These are phyloP conservation scores for Enteromius afrohamiltoni DNA, from an alignment of 2,797 vertebrate genomes.

Conservation along the genomic window DNA sequence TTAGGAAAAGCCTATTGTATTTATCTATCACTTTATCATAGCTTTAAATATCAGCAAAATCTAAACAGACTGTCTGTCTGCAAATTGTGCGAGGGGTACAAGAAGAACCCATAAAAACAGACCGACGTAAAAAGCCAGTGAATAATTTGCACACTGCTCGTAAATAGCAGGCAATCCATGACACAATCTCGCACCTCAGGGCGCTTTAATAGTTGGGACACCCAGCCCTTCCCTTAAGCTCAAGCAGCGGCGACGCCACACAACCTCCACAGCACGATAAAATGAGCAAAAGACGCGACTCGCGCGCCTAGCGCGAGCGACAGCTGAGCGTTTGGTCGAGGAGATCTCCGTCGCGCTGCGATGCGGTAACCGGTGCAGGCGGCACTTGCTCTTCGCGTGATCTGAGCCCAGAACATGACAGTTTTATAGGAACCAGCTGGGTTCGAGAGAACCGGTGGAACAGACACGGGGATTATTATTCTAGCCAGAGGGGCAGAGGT, in stretches of 20 bases:
- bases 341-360: not conserved
- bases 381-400: not conserved
- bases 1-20: not conserved
- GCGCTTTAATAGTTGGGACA: not conserved
- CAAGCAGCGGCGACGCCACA: not conserved
- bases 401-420: not conserved
- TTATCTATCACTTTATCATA: not conserved
- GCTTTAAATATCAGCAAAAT: not conserved
- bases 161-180: not conserved
- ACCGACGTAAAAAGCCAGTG: not conserved
- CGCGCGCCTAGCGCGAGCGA: not conserved
- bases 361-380: not conserved
- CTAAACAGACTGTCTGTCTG: not conserved
- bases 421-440: not conserved
- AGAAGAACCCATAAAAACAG: not conserved
- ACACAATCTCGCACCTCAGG: not conserved
- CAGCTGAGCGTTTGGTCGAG: not conserved
- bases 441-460: constrained; percentile 30
- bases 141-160: not conserved
- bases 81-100: not conserved
- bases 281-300: not conserved
- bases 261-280: not conserved
- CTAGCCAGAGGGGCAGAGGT: constrained; percentile 41
- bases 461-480: constrained; percentile 58
- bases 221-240: not conserved